These are phyloP conservation scores for Psophia crepitans DNA, from an alignment of 2,113 vertebrate genomes.

Conservation along the genomic window DNA sequence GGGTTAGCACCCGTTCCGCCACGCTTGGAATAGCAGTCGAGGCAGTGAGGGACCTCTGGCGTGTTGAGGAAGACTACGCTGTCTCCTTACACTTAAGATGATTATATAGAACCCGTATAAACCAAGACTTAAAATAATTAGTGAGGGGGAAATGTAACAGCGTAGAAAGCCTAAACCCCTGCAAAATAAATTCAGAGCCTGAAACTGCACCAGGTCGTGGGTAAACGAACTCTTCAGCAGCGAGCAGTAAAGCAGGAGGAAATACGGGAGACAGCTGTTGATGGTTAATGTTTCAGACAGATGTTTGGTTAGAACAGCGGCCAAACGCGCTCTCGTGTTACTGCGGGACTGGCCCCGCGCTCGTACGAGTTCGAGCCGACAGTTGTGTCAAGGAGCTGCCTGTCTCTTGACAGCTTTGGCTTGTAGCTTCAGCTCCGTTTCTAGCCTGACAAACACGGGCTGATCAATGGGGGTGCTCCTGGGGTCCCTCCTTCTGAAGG, in stretches of 20 bases:
- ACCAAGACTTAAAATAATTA: background rate
- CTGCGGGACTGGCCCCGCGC: background rate
- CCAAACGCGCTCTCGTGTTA: accelerated
- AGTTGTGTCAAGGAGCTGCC: background rate
- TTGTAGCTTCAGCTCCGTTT: background rate
- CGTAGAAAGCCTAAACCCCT: background rate
- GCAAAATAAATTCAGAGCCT: background rate
- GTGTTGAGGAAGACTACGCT: accelerated
- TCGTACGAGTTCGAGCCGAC: background rate
- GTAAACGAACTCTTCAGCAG: no score
- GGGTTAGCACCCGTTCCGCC: accelerated
- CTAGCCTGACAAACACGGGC: background rate
- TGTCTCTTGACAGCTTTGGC: background rate
- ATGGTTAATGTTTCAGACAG: background rate
- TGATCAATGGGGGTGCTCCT: accelerated
- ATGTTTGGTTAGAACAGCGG: background rate
- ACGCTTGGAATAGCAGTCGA: accelerated
- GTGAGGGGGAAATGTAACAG: background rate
- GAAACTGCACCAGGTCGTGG: background rate
- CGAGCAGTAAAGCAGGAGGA: background rate
- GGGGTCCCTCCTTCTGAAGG: background rate
- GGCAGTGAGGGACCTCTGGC: accelerated
- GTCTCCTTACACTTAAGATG: background rate
- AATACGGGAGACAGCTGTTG: background rate
- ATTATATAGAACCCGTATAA: no score